These are phyloP conservation scores for Oceanites oceanicus DNA, from an alignment of 2,113 vertebrate genomes.

Conservation along the genomic window DNA sequence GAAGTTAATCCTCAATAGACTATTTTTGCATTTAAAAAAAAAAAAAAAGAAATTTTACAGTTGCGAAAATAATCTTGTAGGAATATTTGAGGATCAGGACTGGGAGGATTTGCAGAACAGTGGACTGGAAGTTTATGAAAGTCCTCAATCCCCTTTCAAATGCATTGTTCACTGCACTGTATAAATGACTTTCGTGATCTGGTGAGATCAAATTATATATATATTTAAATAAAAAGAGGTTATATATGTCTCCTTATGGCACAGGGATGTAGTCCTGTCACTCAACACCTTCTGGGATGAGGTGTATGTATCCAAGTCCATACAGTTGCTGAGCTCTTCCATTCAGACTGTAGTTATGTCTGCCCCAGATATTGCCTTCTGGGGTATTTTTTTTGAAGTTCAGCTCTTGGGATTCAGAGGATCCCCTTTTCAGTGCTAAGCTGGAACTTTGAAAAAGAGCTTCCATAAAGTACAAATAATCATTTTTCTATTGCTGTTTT, in stretches of 20 bases:
- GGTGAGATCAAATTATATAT: neutral
- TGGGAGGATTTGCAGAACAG: neutral
- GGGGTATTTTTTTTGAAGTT: neutral
- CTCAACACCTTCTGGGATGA: neutral
- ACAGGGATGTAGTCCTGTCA: accelerated
- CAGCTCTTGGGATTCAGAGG: neutral
- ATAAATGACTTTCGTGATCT: neutral
- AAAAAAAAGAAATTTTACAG: neutral
- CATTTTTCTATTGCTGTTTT: neutral
- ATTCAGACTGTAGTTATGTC: neutral
- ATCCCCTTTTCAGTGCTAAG: neutral
- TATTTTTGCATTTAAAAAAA: neutral
- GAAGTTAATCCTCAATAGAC: neutral
- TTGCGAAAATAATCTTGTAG: neutral
- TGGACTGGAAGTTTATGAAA: neutral
- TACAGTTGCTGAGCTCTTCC: neutral
- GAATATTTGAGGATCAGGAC: neutral
- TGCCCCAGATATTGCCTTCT: neutral
- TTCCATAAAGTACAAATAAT: neutral
- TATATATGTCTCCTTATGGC: neutral
- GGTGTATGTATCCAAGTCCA: neutral
- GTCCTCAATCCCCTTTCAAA: neutral
- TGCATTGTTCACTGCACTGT: neutral
- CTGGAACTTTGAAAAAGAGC: neutral
- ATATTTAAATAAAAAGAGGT: neutral